A percentile compares a stretch with the other conserved stretches of the same genome.
Conservation (phyloP, 2,888 invertebrate genomes). For the Epinotia nisella region DNA sequence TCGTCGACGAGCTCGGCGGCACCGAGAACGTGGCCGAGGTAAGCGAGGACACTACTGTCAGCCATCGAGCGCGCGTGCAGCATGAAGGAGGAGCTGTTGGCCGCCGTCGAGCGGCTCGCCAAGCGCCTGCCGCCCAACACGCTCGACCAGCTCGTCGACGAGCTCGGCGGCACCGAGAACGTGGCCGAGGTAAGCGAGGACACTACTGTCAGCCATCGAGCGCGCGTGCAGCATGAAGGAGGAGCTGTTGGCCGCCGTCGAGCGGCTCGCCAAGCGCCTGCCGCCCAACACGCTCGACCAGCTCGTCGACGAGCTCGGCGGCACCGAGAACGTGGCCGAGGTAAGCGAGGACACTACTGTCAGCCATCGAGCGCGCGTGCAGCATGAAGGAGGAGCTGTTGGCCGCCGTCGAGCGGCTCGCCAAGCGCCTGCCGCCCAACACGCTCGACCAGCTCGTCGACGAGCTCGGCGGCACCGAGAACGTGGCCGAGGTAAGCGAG, state of each 20-base stretch:
- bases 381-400: slow-evolving; percentile 97
- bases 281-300: slow-evolving; percentile 99
- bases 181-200: slow-evolving; percentile 93
- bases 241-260: slow-evolving; percentile 92
- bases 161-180: slow-evolving; percentile 98
- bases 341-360: slow-evolving; percentile 88
- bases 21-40: slow-evolving; percentile 98
- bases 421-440: slow-evolving; percentile 96
- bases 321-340: slow-evolving; percentile 99
- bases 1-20: slow-evolving; percentile 99
- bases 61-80: slow-evolving; percentile 95
- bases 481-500: slow-evolving; percentile 94
- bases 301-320: slow-evolving; percentile 98
- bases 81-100: slow-evolving; percentile 96
- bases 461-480: slow-evolving; percentile 98
- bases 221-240: slow-evolving; percentile 97
- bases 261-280: slow-evolving; percentile 92
- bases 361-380: slow-evolving; percentile 95
- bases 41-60: slow-evolving; percentile 87
- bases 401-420: slow-evolving; percentile 91
- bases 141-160: slow-evolving; percentile 98
- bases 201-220: slow-evolving; percentile 94
- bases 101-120: slow-evolving; percentile 92
- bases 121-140: slow-evolving; percentile 97
- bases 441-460: slow-evolving; percentile 99